These are phyloP conservation scores for Cyaniris semiargus DNA, from an alignment of 2,888 invertebrate species.

Conservation along the genomic window DNA sequence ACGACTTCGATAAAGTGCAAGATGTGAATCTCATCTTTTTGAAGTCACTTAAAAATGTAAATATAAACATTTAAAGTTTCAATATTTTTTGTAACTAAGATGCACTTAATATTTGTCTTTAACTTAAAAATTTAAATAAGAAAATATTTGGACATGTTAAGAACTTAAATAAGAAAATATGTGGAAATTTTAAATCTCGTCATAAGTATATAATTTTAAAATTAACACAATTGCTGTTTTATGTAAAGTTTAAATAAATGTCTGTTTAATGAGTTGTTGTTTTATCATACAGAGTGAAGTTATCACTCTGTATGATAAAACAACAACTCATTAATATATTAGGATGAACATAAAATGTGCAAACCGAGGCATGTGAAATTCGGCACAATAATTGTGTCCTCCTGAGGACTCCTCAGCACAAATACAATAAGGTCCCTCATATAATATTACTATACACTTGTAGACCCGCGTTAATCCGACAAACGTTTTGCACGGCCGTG, in stretches of 20 bases:
- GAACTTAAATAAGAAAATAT: neutral
- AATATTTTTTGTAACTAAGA: neutral
- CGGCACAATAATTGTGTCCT: too few species aligned
- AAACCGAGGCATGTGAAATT: too few species aligned
- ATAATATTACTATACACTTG: neutral
- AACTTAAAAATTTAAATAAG: neutral
- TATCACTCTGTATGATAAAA: too few species aligned
- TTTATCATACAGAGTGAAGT: conserved; percentile 28
- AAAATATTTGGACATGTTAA: neutral
- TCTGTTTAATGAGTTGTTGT: conserved; percentile 67
- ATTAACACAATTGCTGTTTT: conserved; percentile 65
- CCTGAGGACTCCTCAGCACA: too few species aligned
- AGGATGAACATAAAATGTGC: too few species aligned
- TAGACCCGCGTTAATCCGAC: too few species aligned
- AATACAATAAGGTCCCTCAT: too few species aligned
- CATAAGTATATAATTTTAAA: conserved; percentile 21
- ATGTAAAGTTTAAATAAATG: conserved; percentile 77
- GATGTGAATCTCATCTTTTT: neutral
- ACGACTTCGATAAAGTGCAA: neutral
- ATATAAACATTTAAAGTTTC: neutral
- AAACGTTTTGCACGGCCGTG: too few species aligned
- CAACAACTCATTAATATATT: conserved; percentile 15
- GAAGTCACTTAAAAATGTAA: neutral
- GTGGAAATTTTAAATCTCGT: conserved; percentile 9
- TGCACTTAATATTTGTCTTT: neutral